Evolutionary conservation across 35 echinoderm and acorn worm genomes (phyloP).

Genomic region (Apostichopus californicus): DNA sequence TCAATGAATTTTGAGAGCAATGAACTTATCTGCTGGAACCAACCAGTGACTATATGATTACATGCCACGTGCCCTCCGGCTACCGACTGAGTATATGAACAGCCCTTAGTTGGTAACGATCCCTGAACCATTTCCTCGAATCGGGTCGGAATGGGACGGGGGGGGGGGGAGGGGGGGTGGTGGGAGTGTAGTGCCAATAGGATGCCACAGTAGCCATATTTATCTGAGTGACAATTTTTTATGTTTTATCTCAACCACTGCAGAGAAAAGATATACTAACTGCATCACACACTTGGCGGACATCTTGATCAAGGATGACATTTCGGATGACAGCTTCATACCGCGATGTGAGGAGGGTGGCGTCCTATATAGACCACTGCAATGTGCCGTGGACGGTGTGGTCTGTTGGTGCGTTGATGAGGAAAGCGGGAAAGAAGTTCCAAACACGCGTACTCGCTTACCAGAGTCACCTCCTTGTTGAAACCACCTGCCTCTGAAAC

Average conservation of each 20-base stretch:
- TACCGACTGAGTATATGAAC: too few species aligned
- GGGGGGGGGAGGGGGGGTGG: too few species aligned
- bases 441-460: background rate
- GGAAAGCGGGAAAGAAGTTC: background rate
- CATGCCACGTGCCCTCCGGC: too few species aligned
- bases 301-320: background rate
- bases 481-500: background rate
- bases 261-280: background rate
- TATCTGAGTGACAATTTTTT: too few species aligned
- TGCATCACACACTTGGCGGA: background rate
- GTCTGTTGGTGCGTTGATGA: slow-evolving; percentile 24
- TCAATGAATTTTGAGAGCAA: too few species aligned
- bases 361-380: background rate
- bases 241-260: background rate
- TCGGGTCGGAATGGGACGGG: too few species aligned
- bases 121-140: too few species aligned
- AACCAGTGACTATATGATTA: too few species aligned
- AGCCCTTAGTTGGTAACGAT: too few species aligned
- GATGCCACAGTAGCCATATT: too few species aligned
- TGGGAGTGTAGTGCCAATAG: too few species aligned
- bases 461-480: slow-evolving; percentile 8
- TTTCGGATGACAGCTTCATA: background rate
- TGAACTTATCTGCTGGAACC: too few species aligned
- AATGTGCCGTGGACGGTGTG: slow-evolving; percentile 2
- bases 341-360: slow-evolving; percentile 8